phyloP scores from a whole-genome alignment of 2,797 vertebrate genomes.

The Psittacula echo region DNA sequence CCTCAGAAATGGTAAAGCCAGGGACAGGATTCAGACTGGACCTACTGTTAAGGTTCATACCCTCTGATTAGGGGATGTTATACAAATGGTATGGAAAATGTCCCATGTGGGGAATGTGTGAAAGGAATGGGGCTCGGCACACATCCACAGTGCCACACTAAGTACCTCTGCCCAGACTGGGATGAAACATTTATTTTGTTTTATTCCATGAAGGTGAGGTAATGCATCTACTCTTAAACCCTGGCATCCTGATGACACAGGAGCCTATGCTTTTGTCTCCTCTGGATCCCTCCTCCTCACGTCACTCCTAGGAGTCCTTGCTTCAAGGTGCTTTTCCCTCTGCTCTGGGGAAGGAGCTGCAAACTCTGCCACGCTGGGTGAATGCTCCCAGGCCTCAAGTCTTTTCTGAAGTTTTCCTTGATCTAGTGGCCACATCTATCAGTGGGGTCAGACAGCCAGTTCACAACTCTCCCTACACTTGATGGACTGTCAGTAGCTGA shows the following conservation, averaged over 20 bases:
- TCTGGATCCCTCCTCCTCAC: neutral
- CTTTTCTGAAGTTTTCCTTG: neutral
- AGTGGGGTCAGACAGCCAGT: no score
- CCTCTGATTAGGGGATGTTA: neutral
- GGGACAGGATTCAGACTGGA: neutral
- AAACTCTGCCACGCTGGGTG: neutral
- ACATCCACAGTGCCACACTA: neutral
- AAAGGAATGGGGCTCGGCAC: neutral
- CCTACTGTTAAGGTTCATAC: rapidly evolving
- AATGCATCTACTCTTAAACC: neutral
- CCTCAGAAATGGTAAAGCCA: neutral
- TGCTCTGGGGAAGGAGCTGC: neutral
- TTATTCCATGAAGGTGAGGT: neutral
- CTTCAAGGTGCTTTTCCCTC: neutral
- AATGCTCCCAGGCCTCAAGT: neutral
- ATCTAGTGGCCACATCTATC: neutral
- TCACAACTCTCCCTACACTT: neutral
- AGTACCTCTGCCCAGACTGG: neutral
- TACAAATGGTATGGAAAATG: neutral
- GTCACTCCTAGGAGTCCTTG: neutral
- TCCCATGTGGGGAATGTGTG: rapidly evolving
- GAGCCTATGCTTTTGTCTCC: neutral
- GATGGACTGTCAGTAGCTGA: neutral
- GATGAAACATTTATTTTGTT: neutral
- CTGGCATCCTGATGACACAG: neutral